Conservation (phyloP, 2,888 invertebrate genomes). For the Sisyra terminalis region DNA sequence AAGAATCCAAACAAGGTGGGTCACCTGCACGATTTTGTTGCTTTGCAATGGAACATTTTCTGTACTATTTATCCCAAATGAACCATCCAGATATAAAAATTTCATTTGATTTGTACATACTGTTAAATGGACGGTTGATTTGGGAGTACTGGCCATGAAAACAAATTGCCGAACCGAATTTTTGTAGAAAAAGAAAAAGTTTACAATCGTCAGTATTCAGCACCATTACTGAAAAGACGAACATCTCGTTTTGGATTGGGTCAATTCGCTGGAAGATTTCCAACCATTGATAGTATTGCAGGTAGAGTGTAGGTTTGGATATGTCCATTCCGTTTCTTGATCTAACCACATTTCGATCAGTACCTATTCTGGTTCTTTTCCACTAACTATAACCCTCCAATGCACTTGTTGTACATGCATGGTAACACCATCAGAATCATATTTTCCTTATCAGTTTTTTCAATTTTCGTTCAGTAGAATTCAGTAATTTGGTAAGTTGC, state of each 20-base stretch:
- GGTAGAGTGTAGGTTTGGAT: conserved; percentile 26
- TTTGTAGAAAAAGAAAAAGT: conserved; percentile 63
- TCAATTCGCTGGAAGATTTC: conserved; percentile 38
- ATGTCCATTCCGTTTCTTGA: no score
- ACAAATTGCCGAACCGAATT: not conserved
- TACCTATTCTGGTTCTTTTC: no score
- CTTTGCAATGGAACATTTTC: no score
- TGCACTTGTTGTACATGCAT: no score
- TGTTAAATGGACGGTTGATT: not conserved
- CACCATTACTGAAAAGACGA: conserved; percentile 86
- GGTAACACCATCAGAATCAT: no score
- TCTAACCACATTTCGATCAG: no score
- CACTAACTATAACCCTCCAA: no score
- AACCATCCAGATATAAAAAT: no score
- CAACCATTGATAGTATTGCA: conserved; percentile 41
- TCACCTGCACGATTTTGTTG: not conserved
- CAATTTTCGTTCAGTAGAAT: no score
- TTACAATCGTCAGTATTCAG: conserved; percentile 83
- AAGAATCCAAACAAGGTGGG: conserved; percentile 51
- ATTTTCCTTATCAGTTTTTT: no score
- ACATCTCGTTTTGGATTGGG: conserved; percentile 83
- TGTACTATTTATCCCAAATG: no score
- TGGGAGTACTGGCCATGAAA: not conserved
- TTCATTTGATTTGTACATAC: not conserved
- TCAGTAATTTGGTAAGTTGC: no score